Percentiles rank a stretch among this genome's conserved stretches.
Conservation (phyloP, 2,888 invertebrate species). For the Corythucha ciliata region DNA sequence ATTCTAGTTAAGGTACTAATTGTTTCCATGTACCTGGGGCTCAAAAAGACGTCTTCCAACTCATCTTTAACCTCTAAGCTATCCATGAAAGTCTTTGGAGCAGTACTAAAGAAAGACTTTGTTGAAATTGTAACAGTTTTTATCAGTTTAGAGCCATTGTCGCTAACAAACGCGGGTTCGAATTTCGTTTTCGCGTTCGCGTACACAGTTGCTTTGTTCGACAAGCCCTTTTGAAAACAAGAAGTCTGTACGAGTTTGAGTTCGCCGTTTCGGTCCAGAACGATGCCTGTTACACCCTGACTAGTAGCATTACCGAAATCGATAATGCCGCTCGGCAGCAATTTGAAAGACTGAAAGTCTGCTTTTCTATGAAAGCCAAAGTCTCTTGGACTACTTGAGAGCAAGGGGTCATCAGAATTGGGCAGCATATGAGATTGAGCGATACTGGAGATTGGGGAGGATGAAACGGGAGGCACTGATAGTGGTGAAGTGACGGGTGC, state of each 20-base stretch:
- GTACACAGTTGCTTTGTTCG: slow-evolving; percentile 10
- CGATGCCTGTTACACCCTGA: slow-evolving; percentile 48
- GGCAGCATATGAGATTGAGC: slow-evolving; percentile 75
- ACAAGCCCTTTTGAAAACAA: slow-evolving; percentile 28
- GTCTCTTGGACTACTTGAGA: slow-evolving; percentile 76
- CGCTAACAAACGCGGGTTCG: slow-evolving; percentile 1
- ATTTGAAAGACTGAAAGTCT: slow-evolving; percentile 51
- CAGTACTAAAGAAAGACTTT: slow-evolving; percentile 5
- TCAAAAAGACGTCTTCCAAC: slow-evolving; percentile 66
- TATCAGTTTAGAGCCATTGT: not conserved
- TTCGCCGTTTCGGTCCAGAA: slow-evolving; percentile 53
- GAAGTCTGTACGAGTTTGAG: slow-evolving; percentile 51
- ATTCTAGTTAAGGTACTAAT: too few species aligned
- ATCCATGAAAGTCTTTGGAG: slow-evolving; percentile 8
- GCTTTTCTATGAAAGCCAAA: slow-evolving; percentile 52
- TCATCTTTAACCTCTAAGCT: slow-evolving; percentile 49
- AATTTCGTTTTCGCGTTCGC: slow-evolving; percentile 19
- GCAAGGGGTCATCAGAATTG: slow-evolving; percentile 73
- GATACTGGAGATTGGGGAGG: slow-evolving; percentile 43
- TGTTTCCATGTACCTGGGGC: slow-evolving; percentile 54
- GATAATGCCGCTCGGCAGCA: slow-evolving; percentile 47
- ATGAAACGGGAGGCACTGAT: slow-evolving; percentile 44
- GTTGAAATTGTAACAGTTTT: slow-evolving; percentile 14
- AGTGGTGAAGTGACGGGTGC: slow-evolving; percentile 54
- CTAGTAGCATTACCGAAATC: slow-evolving; percentile 46